phyloP scores from a whole-genome alignment of 1,140 invertebrate species.

The Dendroctonus ponderosae region DNA sequence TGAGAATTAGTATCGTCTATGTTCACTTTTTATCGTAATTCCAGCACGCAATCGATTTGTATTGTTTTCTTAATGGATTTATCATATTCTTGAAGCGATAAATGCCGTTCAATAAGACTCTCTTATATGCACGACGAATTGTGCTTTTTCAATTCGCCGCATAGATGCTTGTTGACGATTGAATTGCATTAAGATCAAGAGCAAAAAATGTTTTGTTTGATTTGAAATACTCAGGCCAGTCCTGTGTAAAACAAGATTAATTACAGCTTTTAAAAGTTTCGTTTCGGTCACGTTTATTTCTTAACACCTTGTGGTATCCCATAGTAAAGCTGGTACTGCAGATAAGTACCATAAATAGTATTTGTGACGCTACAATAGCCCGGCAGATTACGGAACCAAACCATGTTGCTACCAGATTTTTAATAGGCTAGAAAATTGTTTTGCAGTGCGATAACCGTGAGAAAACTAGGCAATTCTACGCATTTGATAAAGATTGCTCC shows the following conservation, averaged over 20 bases:
- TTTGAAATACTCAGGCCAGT: neutral
- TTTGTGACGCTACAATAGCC: constrained; percentile 16
- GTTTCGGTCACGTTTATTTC: constrained; percentile 13
- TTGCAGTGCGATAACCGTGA: constrained; percentile 5
- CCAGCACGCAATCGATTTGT: too few species aligned
- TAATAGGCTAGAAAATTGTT: constrained; percentile 13
- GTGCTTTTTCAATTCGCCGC: too few species aligned
- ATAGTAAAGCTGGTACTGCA: constrained; percentile 1
- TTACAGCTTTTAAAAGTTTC: constrained; percentile 3
- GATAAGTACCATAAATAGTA: constrained; percentile 13
- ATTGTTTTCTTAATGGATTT: too few species aligned
- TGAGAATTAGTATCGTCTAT: too few species aligned
- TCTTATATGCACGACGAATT: too few species aligned
- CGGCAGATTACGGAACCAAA: constrained; percentile 4
- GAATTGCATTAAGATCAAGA: too few species aligned
- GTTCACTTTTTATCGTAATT: too few species aligned
- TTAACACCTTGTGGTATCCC: constrained; percentile 11
- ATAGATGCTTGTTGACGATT: too few species aligned
- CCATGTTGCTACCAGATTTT: constrained; percentile 13
- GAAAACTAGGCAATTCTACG: constrained; percentile 3
- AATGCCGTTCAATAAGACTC: too few species aligned
- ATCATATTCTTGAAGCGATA: too few species aligned
- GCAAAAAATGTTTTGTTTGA: too few species aligned
- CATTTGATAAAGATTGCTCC: too few species aligned
- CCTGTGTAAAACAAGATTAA: constrained; percentile 5